phyloP scores from a whole-genome alignment of 2,888 invertebrate genomes.

The Seladonia tumulorum region DNA sequence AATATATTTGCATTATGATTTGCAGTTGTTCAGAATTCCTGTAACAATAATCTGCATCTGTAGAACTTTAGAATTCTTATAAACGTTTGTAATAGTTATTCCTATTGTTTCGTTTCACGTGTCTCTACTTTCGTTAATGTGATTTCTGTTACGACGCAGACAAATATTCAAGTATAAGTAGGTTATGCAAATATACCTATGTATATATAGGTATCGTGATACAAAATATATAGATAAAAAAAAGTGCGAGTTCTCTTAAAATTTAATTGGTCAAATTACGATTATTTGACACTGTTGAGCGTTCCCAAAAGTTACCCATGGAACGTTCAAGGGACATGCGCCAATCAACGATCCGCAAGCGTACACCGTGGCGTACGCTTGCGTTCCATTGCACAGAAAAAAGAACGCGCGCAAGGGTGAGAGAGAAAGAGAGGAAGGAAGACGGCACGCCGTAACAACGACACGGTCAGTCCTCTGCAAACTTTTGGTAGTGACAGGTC shows the following conservation, averaged over 20 bases:
- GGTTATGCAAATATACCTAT: neutral
- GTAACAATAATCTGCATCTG: neutral
- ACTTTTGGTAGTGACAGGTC: slow-evolving; percentile 42
- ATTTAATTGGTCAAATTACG: neutral
- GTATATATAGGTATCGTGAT: neutral
- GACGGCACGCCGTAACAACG: slow-evolving; percentile 32
- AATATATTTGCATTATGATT: neutral
- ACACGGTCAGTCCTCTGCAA: slow-evolving; percentile 52
- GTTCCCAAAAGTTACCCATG: neutral
- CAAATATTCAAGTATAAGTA: neutral
- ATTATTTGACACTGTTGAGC: neutral
- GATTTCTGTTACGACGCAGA: neutral
- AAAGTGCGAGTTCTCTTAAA: neutral
- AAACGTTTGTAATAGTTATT: neutral
- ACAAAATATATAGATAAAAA: neutral
- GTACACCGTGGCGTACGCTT: slow-evolving; percentile 40
- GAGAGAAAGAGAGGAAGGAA: slow-evolving; percentile 19
- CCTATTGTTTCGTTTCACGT: neutral
- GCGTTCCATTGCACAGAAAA: slow-evolving; percentile 31
- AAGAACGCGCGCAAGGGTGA: neutral
- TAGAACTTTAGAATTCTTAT: neutral
- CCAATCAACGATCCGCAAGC: slow-evolving; percentile 32
- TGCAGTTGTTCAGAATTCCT: neutral
- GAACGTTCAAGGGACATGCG: slow-evolving; percentile 4
- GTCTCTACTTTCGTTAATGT: neutral